Evolutionary conservation across 2,113 vertebrate genomes (phyloP).

Genomic region (Pteronura brasiliensis): DNA sequence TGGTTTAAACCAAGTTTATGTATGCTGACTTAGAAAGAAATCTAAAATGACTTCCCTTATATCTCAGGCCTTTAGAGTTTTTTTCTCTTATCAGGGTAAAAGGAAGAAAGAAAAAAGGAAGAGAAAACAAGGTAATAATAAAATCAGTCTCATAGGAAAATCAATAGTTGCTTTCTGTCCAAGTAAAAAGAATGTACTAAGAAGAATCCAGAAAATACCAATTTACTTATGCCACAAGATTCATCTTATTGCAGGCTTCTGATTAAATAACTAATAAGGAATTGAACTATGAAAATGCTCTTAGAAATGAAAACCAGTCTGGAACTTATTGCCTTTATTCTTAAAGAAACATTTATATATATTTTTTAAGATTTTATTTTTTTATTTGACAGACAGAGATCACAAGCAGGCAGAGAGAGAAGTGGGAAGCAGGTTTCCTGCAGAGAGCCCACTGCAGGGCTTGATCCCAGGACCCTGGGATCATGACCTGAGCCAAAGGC

Average conservation of each 20-base stretch:
- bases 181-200: neutral
- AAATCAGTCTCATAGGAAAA: neutral
- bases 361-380: neutral
- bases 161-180: neutral
- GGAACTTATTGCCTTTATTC: neutral
- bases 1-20: neutral
- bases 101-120: neutral
- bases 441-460: too few relatives aligned
- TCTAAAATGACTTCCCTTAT: neutral
- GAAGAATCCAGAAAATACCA: neutral
- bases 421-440: too few relatives aligned
- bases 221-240: neutral
- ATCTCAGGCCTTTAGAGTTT: neutral
- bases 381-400: neutral
- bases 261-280: neutral
- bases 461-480: too few relatives aligned
- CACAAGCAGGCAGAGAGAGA: too few relatives aligned
- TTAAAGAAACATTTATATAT: neutral
- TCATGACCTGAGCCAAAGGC: too few relatives aligned
- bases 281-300: neutral
- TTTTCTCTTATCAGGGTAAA: neutral
- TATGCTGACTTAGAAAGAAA: neutral
- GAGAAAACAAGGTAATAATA: neutral
- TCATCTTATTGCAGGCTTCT: neutral
- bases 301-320: slow-evolving; percentile 16